Evolutionary conservation across 2,797 vertebrate species (phyloP), one percentile per base, ranked within the genome.

Genomic region (Anguilla pacifica): DNA sequence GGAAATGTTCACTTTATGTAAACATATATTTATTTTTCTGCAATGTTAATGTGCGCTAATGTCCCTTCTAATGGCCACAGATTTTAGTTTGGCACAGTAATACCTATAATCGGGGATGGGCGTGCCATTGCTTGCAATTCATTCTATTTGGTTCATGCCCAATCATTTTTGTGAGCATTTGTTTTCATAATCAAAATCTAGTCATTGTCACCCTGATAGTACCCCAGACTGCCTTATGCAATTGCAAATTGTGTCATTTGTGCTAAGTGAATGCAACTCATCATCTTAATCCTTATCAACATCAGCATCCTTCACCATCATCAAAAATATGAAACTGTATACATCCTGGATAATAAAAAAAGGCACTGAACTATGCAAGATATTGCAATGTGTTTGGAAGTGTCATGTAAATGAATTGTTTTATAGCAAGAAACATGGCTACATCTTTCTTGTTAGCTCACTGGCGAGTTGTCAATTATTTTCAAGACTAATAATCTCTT

Each of bases 161-260:
- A 35, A 22, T 13, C 2, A 39, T 77, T 35, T 79, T 79, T 79
- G 35, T 79, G 35, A 46, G 35, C 74, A 46, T 43, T 22, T 9
- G 28, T 35, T 31, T 74, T 35, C 64, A 70, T 70, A 9, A 28
- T 28, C 6, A 28, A 28, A 6, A 28, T 2, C 64, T 19, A 70
- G 64, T 28, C 39, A 77, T 70, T 70, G 72, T 15, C 13, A 77
- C 35, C 72, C 35, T 77, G 35, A 77, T 77, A 39, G 72, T 77
- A 77, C 31, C 31, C 13, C 72, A 39, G 31, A 35, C 72, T 77
- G 39, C 28, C 31, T 72, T 10, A 72, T 31, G 70, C 11, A 28
- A 77, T 70, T 70, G 64, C 64, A 28, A 70, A 70, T 70, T 28
- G 72, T 39, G 31, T 39, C 17, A 77, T 77, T 77, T 77, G 72